These are phyloP conservation scores for Latrodectus hesperus DNA, from an alignment of 2,888 invertebrate genomes.

Conservation along the genomic window DNA sequence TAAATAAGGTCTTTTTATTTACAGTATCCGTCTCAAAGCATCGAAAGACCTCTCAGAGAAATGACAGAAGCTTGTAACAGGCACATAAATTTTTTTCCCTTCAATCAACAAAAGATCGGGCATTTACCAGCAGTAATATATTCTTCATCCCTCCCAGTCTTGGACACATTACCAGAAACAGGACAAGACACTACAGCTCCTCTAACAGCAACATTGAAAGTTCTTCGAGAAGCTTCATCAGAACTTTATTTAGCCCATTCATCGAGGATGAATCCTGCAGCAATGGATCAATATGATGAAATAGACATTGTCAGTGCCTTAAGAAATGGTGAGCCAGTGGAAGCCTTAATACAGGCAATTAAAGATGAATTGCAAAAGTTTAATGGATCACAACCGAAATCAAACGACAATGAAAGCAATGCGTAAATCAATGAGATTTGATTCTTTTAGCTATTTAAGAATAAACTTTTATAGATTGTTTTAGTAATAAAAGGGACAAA, in stretches of 20 bases:
- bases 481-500: too few relatives aligned
- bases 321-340: conserved; percentile 51
- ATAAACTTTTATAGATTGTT: too few relatives aligned
- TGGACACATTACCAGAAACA: conserved; percentile 10
- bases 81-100: conserved; percentile 43
- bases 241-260: conserved; percentile 37
- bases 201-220: not conserved
- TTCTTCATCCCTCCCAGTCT: not conserved
- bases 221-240: conserved; percentile 19
- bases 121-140: conserved; percentile 1
- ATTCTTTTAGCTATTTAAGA: not conserved
- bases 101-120: conserved; percentile 3
- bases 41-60: conserved; percentile 26
- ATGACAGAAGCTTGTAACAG: conserved; percentile 42
- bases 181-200: not conserved
- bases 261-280: conserved; percentile 41
- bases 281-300: conserved; percentile 55
- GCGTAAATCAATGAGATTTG: conserved; percentile 20
- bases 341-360: conserved; percentile 61
- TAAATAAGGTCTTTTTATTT: not conserved
- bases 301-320: conserved; percentile 51
- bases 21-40: not conserved
- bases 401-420: conserved; percentile 45
- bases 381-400: conserved; percentile 45
- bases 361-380: conserved; percentile 65